A percentile compares a stretch with the other conserved stretches of the same genome.
These are phyloP conservation scores for Propithecus perrieri DNA, from an alignment of 2,797 vertebrate species.

Conservation along the genomic window DNA sequence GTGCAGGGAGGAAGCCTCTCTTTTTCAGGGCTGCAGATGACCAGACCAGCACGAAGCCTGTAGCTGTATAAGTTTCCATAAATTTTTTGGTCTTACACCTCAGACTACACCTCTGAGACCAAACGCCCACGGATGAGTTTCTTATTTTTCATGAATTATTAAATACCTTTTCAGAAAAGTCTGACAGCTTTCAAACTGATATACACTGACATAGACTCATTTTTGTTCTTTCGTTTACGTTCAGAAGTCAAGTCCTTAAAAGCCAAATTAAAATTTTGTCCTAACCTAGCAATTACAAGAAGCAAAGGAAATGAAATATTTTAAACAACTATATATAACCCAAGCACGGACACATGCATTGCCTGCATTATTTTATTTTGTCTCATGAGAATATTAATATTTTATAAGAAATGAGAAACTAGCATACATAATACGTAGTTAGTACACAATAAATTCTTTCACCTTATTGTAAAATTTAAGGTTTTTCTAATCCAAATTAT, in stretches of 20 bases:
- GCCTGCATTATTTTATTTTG: background rate
- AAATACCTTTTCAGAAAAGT: slow-evolving; percentile 38
- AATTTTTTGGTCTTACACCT: slow-evolving; percentile 32
- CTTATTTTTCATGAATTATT: slow-evolving; percentile 67
- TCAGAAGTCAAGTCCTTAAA: slow-evolving; percentile 48
- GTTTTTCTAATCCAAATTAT: slow-evolving; percentile 11
- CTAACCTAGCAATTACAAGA: background rate
- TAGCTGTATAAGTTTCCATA: background rate
- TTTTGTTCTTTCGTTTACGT: slow-evolving; percentile 15
- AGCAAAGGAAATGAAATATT: background rate
- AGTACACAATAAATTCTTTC: background rate
- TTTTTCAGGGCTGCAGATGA: background rate
- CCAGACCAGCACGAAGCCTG: background rate
- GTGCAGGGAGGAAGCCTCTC: background rate
- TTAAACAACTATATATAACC: background rate
- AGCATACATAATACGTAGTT: background rate
- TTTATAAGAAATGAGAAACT: slow-evolving; percentile 30
- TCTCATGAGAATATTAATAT: slow-evolving; percentile 17
- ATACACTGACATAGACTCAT: background rate
- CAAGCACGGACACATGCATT: background rate
- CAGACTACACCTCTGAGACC: slow-evolving; percentile 43
- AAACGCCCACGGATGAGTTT: slow-evolving; percentile 38
- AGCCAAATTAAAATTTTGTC: slow-evolving; percentile 1
- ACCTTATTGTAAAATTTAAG: slow-evolving; percentile 20
- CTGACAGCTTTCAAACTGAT: slow-evolving; percentile 49